Evolutionary conservation across 2,888 invertebrate genomes (phyloP), one percentile per base, ranked within the genome.

Genomic region (Andricus curvator): DNA sequence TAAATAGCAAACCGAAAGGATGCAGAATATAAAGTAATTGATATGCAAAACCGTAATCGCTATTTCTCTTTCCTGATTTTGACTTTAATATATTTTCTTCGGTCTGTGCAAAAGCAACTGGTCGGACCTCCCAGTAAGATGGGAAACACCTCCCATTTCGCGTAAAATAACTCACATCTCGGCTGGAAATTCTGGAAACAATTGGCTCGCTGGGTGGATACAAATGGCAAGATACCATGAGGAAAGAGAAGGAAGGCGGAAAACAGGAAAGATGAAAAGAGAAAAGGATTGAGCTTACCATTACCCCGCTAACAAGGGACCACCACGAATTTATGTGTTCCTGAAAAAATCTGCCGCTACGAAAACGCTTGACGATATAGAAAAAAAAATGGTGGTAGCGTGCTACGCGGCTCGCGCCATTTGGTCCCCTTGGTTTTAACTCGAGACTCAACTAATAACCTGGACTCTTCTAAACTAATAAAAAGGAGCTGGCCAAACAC

Each of bases 101-200:
- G 33, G 29, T 17, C 13, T 60, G 29, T 70, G 79, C 44, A 62
- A 62, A 33, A 76, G 33, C 68, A 44, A 67, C 76, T 37, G 78
- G 74, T 62, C 77, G 78, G 86, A 86, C 85, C 85, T 85, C 86
- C 86, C 84, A 84, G 85, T 79, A 84, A 82, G 79, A 44, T 51
- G 70, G 64, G 80, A 66, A 81, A 83, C 78, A 82, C 82, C 81
- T 74, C 83, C 80, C 83, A 78, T 68, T 80, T 83, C 82, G 79
- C 81, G 86, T 88, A 87, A 87, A 88, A 86, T 86, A 86, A 88
- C 83, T 86, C 83, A 83, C 81, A 77, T 66, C 60, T 68, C 60
- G 48, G 80, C 48, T 67, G 80, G 79, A 76, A 77, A 80, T 74
- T 78, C 82, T 83, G 82, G 74, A 83, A 84, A 86, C 86, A 86